These are phyloP conservation scores for Pinna nobilis DNA, from an alignment of 1,140 invertebrate genomes.

Conservation along the genomic window DNA sequence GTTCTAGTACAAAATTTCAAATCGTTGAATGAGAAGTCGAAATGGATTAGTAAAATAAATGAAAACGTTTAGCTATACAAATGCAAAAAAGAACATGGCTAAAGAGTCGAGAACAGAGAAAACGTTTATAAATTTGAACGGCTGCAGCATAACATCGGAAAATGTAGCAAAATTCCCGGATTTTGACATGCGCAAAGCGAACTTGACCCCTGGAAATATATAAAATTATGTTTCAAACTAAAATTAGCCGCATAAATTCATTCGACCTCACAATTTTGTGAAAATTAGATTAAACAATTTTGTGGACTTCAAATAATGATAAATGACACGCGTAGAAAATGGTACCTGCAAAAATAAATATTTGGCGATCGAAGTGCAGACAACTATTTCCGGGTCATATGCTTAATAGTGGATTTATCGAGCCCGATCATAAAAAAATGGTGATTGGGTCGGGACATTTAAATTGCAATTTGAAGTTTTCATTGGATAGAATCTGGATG, in stretches of 20 bases:
- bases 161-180: constrained; percentile 50
- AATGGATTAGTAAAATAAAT: background rate
- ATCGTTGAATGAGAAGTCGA: constrained; percentile 2
- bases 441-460: no score
- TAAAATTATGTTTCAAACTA: constrained; percentile 11
- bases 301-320: background rate
- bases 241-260: background rate
- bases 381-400: constrained; percentile 25
- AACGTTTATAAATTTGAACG: constrained; percentile 49
- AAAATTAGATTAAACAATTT: background rate
- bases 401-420: background rate
- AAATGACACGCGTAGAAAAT: background rate
- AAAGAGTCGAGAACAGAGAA: constrained; percentile 23
- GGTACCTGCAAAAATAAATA: background rate
- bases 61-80: constrained; percentile 9
- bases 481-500: no score
- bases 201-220: constrained; percentile 20
- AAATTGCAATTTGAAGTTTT: no score
- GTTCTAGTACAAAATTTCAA: no score
- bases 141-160: constrained; percentile 60
- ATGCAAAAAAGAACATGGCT: constrained; percentile 1
- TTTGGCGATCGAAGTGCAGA: background rate
- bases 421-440: no score
- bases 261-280: background rate
- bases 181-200: constrained; percentile 54